Evolutionary conservation across 2,888 invertebrate genomes (phyloP), one percentile per base, ranked within the genome.

Genomic region (Salpingus planirostris): DNA sequence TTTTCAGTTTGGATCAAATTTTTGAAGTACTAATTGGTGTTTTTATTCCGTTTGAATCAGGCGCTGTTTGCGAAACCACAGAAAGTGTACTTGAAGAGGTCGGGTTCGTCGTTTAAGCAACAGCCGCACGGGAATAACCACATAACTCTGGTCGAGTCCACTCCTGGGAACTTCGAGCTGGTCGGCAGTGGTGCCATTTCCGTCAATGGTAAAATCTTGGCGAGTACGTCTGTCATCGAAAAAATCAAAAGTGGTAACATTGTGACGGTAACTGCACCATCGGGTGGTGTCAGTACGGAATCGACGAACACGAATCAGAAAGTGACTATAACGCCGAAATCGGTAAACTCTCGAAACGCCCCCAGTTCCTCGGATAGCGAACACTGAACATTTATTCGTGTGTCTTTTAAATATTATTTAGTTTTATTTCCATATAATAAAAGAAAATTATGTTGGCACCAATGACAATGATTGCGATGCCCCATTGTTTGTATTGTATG

Each of bases 161-260:
- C 55, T 0, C 57, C 59, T 0, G 60, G 60, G 21, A 57, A 54
- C 34, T 60, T 46, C 34, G 59, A 60, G 41, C 38, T 60, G 7
- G 38, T 55, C 11, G 50, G 49, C 27, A 53, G 47, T 26, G 45
- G 51, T 10, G 47, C 51, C 2, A 45, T 50, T 7, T 37, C 46
- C 3, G 37, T 53, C n/a, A 41, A 47, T 13, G 53, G 53, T 11
- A 57, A 55, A 38, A 36, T 52, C n/a, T 40, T 48, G 28, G 42
- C 49, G 4, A 35, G 50, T 25, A 46, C 43, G 12, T 43, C 46
- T 11, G 38, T 48, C 12, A 38, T 47, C 7, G 41, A 36, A 14
- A 46, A 40, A 27, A 40, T 40, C 10, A 49, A 50, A 42, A 38
- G 46, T 32, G 43, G 42, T 21, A 48, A 45, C 35, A 25, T 50